Evolutionary conservation across 2,888 invertebrate genomes (phyloP).

Genomic region (Drosophila fungiperda): DNA sequence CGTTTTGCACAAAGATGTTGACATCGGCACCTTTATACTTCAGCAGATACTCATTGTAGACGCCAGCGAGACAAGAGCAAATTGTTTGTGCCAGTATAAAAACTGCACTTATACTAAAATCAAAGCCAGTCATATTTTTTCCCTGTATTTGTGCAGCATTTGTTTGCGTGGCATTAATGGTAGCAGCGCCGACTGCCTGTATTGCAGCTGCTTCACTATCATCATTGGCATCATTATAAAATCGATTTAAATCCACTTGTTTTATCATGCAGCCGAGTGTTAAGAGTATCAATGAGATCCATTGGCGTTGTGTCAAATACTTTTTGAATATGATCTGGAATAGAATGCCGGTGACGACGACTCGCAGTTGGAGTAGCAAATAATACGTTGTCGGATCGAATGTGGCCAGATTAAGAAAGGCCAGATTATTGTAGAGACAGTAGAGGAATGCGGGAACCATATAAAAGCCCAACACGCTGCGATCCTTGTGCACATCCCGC

Average conservation of each 20-base stretch:
- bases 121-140: constrained; percentile 84
- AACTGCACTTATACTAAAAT: constrained; percentile 87
- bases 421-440: constrained; percentile 97
- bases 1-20: constrained; percentile 96
- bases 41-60: constrained; percentile 97
- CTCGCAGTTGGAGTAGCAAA: constrained; percentile 94
- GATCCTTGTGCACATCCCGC: constrained; percentile 86
- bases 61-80: constrained; percentile 97
- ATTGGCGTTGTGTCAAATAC: constrained; percentile 91
- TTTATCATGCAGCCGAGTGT: constrained; percentile 97
- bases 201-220: constrained; percentile 64
- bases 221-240: constrained; percentile 76
- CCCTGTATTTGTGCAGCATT: constrained; percentile 12
- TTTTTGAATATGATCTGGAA: constrained; percentile 95
- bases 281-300: constrained; percentile 94
- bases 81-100: constrained; percentile 92
- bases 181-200: constrained; percentile 12
- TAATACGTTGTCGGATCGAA: constrained; percentile 98
- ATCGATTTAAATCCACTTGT: constrained; percentile 87
- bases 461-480: constrained; percentile 90
- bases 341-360: constrained; percentile 95
- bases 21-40: constrained; percentile 94
- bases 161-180: constrained; percentile 1
- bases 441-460: constrained; percentile 96
- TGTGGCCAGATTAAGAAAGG: constrained; percentile 94